Evolutionary conservation across 92 coral and sea anemone species (phyloP).

Genomic region (Zoanthus sansibaricus): DNA sequence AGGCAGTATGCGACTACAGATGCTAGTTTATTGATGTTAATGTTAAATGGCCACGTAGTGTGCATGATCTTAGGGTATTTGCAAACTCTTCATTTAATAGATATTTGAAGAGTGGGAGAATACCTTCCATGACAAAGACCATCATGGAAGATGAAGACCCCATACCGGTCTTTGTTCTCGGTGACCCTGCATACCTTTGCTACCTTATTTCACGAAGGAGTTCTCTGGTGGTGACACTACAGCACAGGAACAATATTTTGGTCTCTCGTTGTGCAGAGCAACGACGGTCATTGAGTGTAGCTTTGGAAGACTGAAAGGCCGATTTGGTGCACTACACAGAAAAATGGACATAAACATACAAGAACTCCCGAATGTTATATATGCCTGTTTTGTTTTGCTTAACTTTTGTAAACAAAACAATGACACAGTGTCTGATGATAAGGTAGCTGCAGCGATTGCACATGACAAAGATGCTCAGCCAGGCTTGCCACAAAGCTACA

Average conservation of each 20-base stretch:
- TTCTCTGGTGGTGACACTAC: slow-evolving; percentile 20
- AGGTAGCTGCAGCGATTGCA: slow-evolving; percentile 9
- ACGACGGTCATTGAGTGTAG: slow-evolving; percentile 38
- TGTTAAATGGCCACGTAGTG: slow-evolving; percentile 38
- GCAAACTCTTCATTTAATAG: no score
- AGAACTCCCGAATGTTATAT: slow-evolving; percentile 29
- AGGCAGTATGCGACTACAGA: slow-evolving; percentile 50
- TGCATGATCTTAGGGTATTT: slow-evolving; percentile 43
- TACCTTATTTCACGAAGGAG: slow-evolving; percentile 45
- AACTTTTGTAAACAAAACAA: neutral
- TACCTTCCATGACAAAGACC: slow-evolving; percentile 31
- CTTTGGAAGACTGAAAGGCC: slow-evolving; percentile 21
- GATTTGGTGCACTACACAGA: slow-evolving; percentile 32
- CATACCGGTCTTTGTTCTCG: slow-evolving; percentile 53
- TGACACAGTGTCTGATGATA: neutral
- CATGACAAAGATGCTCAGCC: slow-evolving; percentile 29
- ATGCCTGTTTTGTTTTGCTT: slow-evolving; percentile 37
- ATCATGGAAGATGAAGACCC: slow-evolving; percentile 51
- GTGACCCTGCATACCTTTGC: slow-evolving; percentile 29
- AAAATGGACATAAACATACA: slow-evolving; percentile 31
- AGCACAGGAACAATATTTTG: slow-evolving; percentile 42
- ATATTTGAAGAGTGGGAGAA: neutral
- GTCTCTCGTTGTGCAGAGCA: neutral
- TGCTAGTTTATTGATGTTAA: slow-evolving; percentile 41
- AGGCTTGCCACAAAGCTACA: slow-evolving; percentile 39